Conservation (phyloP, 92 coral and sea anemone species). For the Palythoa heliodiscus region DNA sequence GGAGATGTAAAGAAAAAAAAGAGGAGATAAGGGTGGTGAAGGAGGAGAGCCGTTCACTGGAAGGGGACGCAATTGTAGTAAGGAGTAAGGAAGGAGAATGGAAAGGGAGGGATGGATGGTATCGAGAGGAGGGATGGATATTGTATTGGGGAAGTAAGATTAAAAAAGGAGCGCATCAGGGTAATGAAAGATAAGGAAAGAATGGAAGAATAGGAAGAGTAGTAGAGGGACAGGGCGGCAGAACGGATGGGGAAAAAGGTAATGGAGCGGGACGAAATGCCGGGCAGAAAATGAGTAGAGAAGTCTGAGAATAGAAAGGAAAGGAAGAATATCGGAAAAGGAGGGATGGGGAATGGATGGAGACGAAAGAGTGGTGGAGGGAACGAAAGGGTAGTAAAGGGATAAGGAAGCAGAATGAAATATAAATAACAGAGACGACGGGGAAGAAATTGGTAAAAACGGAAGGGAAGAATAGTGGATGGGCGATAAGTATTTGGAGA, state of each 20-base stretch:
- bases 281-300: too few species aligned
- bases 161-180: background rate
- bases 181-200: background rate
- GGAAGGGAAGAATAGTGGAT: background rate
- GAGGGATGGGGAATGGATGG: background rate
- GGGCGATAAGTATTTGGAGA: background rate
- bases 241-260: too few species aligned
- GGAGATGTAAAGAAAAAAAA: background rate
- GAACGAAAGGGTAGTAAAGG: background rate
- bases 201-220: background rate
- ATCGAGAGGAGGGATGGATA: background rate
- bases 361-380: background rate
- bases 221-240: background rate
- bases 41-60: too few species aligned
- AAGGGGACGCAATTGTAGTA: too few species aligned
- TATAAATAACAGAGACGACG: too few species aligned
- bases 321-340: too few species aligned
- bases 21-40: background rate
- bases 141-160: background rate
- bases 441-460: too few species aligned
- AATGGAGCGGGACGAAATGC: too few species aligned
- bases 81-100: background rate
- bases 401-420: background rate
- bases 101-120: background rate
- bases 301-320: too few species aligned